phyloP scores from a whole-genome alignment of 2,113 vertebrate genomes.

The Solenodon paradoxus region DNA sequence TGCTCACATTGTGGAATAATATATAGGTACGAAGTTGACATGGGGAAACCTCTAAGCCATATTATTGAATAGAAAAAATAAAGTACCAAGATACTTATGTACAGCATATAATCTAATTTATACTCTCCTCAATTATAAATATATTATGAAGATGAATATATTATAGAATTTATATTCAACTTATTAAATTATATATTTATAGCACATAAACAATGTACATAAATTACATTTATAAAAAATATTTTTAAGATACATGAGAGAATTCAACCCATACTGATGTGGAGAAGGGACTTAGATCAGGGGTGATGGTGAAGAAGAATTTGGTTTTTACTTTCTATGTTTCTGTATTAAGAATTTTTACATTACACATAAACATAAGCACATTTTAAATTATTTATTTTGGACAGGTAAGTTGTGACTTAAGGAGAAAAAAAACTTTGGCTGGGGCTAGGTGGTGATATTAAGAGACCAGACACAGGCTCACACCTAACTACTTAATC shows the following conservation, averaged over 20 bases:
- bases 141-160: background rate
- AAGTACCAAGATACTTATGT: background rate
- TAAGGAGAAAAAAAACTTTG: background rate
- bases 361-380: background rate
- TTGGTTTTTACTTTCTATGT: background rate
- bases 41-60: background rate
- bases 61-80: background rate
- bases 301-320: background rate
- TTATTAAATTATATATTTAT: background rate
- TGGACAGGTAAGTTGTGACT: background rate
- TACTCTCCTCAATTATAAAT: background rate
- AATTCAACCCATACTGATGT: background rate
- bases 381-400: constrained; percentile 22
- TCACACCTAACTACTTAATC: background rate
- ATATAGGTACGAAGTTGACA: background rate
- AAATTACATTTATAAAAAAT: background rate
- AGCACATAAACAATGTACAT: background rate
- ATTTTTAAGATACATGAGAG: background rate
- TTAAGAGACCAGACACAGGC: background rate
- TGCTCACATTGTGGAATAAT: background rate
- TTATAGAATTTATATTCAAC: background rate
- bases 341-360: background rate
- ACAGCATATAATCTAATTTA: background rate
- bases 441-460: background rate
- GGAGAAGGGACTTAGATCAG: background rate